Percentiles rank a stretch among this genome's conserved stretches.
phyloP scores from a whole-genome alignment of 1,140 invertebrate genomes.

The Leucophenga varia region DNA sequence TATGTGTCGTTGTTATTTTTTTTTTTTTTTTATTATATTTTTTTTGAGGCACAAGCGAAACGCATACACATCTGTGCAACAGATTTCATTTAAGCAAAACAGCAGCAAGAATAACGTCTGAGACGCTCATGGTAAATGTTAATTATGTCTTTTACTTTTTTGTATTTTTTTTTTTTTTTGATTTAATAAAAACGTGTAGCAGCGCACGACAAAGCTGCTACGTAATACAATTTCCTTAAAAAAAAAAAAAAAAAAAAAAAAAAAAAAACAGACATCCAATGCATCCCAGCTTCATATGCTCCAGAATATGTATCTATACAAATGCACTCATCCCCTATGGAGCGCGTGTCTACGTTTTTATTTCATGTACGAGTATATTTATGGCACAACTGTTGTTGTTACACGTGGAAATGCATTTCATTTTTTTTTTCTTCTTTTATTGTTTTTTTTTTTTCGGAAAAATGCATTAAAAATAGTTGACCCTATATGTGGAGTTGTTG shows the following conservation, averaged over 20 bases:
- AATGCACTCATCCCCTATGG: constrained; percentile 30
- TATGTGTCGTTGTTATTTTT: too few species aligned
- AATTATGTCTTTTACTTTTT: constrained; percentile 41
- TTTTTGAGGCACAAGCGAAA: too few species aligned
- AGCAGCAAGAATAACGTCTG: not conserved
- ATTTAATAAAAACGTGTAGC: constrained; percentile 42
- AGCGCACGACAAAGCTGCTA: constrained; percentile 48
- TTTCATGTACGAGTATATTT: constrained; percentile 24
- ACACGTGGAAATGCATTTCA: constrained; percentile 9
- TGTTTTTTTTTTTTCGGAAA: too few species aligned
- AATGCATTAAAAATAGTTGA: constrained; percentile 23
- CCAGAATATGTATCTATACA: too few species aligned
- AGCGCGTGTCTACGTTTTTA: constrained; percentile 32
- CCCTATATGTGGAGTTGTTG: too few species aligned
- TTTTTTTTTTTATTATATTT: too few species aligned
- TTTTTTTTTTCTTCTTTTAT: too few species aligned
- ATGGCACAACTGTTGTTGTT: not conserved
- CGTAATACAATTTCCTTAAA: too few species aligned
- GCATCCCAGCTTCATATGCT: constrained; percentile 1
- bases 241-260: too few species aligned
- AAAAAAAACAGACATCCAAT: too few species aligned
- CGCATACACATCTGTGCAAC: constrained; percentile 52
- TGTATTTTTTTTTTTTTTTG: too few species aligned
- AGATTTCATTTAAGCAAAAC: constrained; percentile 36
- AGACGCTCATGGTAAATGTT: constrained; percentile 28